Conservation (phyloP, 2,888 invertebrate genomes). For the Diaprepes abbreviatus region DNA sequence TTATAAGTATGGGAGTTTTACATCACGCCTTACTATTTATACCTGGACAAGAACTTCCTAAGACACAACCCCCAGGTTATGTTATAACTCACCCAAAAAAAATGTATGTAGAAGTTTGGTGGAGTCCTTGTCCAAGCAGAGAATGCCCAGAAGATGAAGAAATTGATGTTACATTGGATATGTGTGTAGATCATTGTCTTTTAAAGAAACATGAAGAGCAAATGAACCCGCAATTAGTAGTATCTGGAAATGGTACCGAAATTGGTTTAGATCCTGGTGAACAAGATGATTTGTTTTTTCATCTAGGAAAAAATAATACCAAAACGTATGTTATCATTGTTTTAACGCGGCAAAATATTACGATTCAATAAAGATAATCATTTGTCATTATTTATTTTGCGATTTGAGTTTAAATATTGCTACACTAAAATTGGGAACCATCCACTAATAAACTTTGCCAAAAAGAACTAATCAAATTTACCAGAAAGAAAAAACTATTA, state of each 20-base stretch:
- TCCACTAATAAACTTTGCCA: no score
- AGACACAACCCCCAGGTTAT: constrained; percentile 75
- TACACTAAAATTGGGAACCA: no score
- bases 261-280: constrained; percentile 66
- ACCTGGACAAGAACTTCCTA: constrained; percentile 84
- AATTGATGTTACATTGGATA: constrained; percentile 79
- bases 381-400: no score
- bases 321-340: constrained; percentile 44
- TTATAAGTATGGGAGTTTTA: constrained; percentile 82
- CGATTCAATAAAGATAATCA: no score
- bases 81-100: constrained; percentile 75
- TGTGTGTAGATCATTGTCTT: constrained; percentile 81
- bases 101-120: constrained; percentile 84
- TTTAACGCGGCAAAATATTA: no score
- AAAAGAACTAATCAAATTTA: no score
- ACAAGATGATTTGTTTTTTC: constrained; percentile 72
- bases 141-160: constrained; percentile 84
- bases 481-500: no score
- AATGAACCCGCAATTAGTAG: constrained; percentile 54
- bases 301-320: constrained; percentile 65
- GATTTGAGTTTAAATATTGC: no score
- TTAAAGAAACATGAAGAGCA: constrained; percentile 66
- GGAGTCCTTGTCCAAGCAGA: constrained; percentile 85
- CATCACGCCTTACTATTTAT: constrained; percentile 85
- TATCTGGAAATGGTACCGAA: constrained; percentile 58